Evolutionary conservation across 2,888 invertebrate species (phyloP), one percentile per base, ranked within the genome.

Genomic region (Trachelus troglodyta): DNA sequence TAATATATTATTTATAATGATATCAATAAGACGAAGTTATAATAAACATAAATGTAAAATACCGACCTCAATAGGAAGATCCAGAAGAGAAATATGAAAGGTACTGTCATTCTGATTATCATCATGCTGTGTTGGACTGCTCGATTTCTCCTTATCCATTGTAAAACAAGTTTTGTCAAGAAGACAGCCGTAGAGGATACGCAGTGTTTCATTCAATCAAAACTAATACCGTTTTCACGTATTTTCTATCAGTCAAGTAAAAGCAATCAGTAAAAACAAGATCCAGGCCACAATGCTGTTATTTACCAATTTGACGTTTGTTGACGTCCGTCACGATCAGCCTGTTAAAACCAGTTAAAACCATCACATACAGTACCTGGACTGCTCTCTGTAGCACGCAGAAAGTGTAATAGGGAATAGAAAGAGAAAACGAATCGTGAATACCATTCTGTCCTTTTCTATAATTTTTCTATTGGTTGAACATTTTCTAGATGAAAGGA

Each of bases 11-110:
- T 40, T 40, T 40, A 40, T 9, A 56, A 2, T 56, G 2, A 56
- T 56, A 56, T 23, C 23, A 1, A 23, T 56, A 56, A 56, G 6
- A 23, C 2, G 9, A 56, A 9, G 23, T 56, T 9, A 56, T 9
- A 56, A 56, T 56, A 56, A 56, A 23, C 6, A 23, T 23, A 6
- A 23, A 56, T 15, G 9, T 56, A 4, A 23, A 34, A 3, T 77
- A 85, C 87, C 75, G 78, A 90, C 90, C 87, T 90, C 90, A 71
- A 89, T 80, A 74, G 90, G 90, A 75, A 90, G 87, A 83, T 90
- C 87, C 80, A 85, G 79, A 37, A 89, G 81, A 71, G 88, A 87
- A 75, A 87, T 76, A 74, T 81, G 75, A 71, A 69, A 69, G 30
- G 77, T 12, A n/a, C 75, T 69, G 33, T 75, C 75, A 34, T 11